Evolutionary conservation across 2,113 vertebrate species (phyloP), one percentile per base, ranked within the genome.

Genomic region (Rhinopithecus roxellana): DNA sequence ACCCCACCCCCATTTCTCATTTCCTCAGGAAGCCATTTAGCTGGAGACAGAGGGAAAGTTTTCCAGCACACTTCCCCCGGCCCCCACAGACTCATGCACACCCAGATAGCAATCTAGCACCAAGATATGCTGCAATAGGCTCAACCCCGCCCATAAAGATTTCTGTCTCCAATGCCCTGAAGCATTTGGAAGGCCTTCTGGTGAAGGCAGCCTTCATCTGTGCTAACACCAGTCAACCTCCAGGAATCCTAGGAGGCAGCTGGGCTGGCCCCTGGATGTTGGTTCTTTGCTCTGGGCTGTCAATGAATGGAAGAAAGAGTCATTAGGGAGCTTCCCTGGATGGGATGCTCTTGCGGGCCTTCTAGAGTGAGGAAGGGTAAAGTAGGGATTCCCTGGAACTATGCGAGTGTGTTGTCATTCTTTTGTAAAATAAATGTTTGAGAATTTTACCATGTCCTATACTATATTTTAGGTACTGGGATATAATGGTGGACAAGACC

Each of bases 11-110:
- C 90, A 93, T 96, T 93, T 96, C 97, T 98, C 97, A 97, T 97
- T 98, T 98, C 97, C 98, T 98, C 97, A 98, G 98, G 98, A 98
- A 98, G 91, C 95, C 97, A 96, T 95, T 96, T 92, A 82, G 96
- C 35, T 93, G 90, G 95, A 97, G 95, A 97, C 96, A 95, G 88
- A 96, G 96, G 95, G 97, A 96, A 97, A 94, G 95, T 97, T 98
- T 95, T 95, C 97, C 97, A 93, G 70, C 90, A 89, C 52, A 59
- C 83, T 78, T 94, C 84, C 93, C 84, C 78, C 84, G 83, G n/a
- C 70, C 87, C 89, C 93, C 27, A 72, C 38, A 12, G 89, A 83
- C 80, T 55, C 87, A 35, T 50, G 50, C 81, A 69, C 32, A 78
- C 38, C 70, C 88, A 87, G 77, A 86, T n/a, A 93, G 90, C 45